Evolutionary conservation across 2,113 vertebrate species (phyloP).

Genomic region (Rattus rattus): DNA sequence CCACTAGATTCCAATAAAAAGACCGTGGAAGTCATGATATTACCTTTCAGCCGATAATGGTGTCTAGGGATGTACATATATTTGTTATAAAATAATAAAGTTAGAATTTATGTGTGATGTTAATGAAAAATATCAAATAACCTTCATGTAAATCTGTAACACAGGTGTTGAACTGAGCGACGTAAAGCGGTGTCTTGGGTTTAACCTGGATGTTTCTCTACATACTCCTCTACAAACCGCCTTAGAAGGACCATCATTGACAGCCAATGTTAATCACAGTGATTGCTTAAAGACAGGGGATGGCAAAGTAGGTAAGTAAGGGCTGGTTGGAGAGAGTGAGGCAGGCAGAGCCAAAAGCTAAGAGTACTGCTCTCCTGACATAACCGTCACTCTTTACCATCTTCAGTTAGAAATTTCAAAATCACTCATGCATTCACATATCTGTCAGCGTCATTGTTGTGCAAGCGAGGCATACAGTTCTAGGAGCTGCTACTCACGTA

Average conservation of each 20-base stretch:
- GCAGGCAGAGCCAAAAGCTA: neutral
- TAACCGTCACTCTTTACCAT: neutral
- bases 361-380: neutral
- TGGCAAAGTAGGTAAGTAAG: slow-evolving; percentile 78
- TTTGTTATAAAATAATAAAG: slow-evolving; percentile 45
- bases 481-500: neutral
- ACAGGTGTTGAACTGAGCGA: slow-evolving; percentile 86
- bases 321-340: neutral
- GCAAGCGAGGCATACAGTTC: fast-evolving
- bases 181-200: slow-evolving; percentile 88
- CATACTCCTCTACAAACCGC: fast-evolving
- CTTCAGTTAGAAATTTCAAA: neutral
- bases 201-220: slow-evolving; percentile 61
- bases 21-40: neutral
- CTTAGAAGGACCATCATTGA: fast-evolving
- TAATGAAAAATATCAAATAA: slow-evolving; percentile 20
- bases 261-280: fast-evolving
- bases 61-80: neutral
- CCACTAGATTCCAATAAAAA: neutral
- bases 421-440: neutral
- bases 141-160: slow-evolving; percentile 68
- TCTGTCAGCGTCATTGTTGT: neutral
- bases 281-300: slow-evolving; percentile 60
- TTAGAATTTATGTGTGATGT: neutral
- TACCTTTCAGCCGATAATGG: neutral